Evolutionary conservation across 2,113 vertebrate genomes (phyloP).

Genomic region (Crotophaga sulcirostris): DNA sequence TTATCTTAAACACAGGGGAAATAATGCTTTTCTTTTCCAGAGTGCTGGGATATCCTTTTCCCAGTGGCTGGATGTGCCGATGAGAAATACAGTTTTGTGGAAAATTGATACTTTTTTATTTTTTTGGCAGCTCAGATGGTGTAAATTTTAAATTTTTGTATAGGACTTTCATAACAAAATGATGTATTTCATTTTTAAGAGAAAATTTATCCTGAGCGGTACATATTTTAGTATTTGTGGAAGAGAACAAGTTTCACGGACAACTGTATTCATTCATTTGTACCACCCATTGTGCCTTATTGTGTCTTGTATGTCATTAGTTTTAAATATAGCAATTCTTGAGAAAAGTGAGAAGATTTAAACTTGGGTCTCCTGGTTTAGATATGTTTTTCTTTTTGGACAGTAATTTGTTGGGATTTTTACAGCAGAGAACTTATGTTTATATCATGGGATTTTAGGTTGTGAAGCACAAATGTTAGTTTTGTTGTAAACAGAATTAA

Average conservation of each 20-base stretch:
- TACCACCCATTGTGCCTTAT: conserved; percentile 77
- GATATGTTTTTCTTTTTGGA: conserved; percentile 16
- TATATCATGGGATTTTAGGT: conserved; percentile 15
- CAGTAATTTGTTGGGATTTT: conserved; percentile 37
- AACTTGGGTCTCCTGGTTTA: conserved; percentile 30
- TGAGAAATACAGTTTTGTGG: conserved; percentile 87
- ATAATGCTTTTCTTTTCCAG: conserved; percentile 74
- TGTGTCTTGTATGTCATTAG: conserved; percentile 51
- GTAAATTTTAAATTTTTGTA: conserved; percentile 92
- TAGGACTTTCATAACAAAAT: conserved; percentile 87
- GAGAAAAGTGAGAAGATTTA: conserved; percentile 12
- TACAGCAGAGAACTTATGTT: conserved; percentile 36
- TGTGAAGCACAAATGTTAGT: conserved; percentile 46
- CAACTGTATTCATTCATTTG: conserved; percentile 66
- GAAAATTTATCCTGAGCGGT: conserved; percentile 78
- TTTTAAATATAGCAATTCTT: conserved; percentile 22
- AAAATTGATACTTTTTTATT: conserved; percentile 83
- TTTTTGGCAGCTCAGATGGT: conserved; percentile 97
- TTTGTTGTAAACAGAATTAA: conserved; percentile 54
- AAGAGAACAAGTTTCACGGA: conserved; percentile 54
- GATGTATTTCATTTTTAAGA: conserved; percentile 81
- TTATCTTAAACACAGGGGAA: conserved; percentile 85
- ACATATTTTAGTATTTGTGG: conserved; percentile 81
- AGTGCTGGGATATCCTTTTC: conserved; percentile 77
- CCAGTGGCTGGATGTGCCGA: conserved; percentile 83